These are phyloP conservation scores for Leptinotarsa juncta DNA, from an alignment of 2,888 invertebrate species.

Conservation along the genomic window DNA sequence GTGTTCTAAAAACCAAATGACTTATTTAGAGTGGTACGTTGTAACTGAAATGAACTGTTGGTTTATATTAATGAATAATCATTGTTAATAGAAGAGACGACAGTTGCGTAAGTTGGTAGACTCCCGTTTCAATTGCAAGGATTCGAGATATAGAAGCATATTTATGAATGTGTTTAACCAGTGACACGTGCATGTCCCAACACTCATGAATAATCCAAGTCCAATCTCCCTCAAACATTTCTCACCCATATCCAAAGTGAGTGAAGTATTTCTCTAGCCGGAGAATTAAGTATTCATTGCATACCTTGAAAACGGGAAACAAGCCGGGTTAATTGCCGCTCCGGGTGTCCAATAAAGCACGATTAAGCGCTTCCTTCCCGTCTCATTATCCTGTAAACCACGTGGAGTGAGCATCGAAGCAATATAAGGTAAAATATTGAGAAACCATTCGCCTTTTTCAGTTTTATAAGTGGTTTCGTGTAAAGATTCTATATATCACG, in stretches of 20 bases:
- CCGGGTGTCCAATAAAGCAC: slow-evolving; percentile 17
- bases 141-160: too few relatives aligned
- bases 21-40: too few relatives aligned
- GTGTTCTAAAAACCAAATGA: too few relatives aligned
- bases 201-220: background rate
- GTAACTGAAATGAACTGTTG: too few relatives aligned
- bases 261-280: background rate
- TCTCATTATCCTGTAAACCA: slow-evolving; percentile 9
- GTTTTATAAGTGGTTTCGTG: slow-evolving; percentile 19
- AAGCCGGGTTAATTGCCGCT: slow-evolving; percentile 23
- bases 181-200: background rate
- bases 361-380: slow-evolving; percentile 21
- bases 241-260: background rate
- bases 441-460: slow-evolving; percentile 17
- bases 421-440: slow-evolving; percentile 25
- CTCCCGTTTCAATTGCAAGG: too few relatives aligned
- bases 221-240: background rate
- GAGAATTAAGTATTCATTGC: slow-evolving; percentile 14
- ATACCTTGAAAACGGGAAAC: slow-evolving; percentile 17
- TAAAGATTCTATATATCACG: slow-evolving; percentile 25
- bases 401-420: slow-evolving; percentile 1
- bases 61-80: too few relatives aligned
- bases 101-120: too few relatives aligned
- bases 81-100: too few relatives aligned
- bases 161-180: background rate